phyloP scores from a whole-genome alignment of 1,140 invertebrate species.

The Drosophila melanica region DNA sequence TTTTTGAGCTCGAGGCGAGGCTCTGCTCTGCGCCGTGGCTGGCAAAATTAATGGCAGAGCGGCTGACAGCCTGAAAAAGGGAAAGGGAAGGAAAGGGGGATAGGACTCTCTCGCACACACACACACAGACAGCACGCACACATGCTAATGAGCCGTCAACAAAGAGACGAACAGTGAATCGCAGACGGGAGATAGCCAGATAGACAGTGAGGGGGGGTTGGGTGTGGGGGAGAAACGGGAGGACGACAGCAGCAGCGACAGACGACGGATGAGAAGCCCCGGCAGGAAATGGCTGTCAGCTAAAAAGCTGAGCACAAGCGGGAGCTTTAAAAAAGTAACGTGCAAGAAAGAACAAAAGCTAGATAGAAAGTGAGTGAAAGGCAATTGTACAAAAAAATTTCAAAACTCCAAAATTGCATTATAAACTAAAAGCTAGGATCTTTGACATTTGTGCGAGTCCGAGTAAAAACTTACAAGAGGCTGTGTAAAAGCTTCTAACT shows the following conservation, averaged over 20 bases:
- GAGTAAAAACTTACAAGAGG: too few relatives aligned
- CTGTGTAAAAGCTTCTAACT: too few relatives aligned
- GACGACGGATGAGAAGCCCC: constrained; percentile 34
- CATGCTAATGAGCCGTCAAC: constrained; percentile 74
- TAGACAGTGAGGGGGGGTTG: not conserved
- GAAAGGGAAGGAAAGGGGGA: constrained; percentile 1
- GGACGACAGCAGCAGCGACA: constrained; percentile 1
- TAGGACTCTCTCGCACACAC: not conserved
- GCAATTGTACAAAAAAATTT: not conserved
- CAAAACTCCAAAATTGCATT: not conserved
- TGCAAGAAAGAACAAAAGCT: not conserved
- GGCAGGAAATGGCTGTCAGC: constrained; percentile 72
- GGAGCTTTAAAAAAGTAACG: constrained; percentile 5
- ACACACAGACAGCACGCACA: constrained; percentile 42
- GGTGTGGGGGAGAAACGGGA: too few relatives aligned
- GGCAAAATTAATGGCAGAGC: constrained; percentile 67
- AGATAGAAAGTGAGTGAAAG: not conserved
- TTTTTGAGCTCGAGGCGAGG: constrained; percentile 41
- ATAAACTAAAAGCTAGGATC: too few relatives aligned
- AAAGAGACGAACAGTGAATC: constrained; percentile 19
- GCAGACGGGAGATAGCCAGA: not conserved
- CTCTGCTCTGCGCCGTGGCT: constrained; percentile 16
- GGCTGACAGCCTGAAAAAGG: constrained; percentile 47
- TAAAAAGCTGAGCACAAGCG: constrained; percentile 22
- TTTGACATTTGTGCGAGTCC: too few relatives aligned